Percentiles rank a stretch among this genome's conserved stretches.
phyloP scores from a whole-genome alignment of 1,140 invertebrate species.

The Aphelenchoides fujianensis region DNA sequence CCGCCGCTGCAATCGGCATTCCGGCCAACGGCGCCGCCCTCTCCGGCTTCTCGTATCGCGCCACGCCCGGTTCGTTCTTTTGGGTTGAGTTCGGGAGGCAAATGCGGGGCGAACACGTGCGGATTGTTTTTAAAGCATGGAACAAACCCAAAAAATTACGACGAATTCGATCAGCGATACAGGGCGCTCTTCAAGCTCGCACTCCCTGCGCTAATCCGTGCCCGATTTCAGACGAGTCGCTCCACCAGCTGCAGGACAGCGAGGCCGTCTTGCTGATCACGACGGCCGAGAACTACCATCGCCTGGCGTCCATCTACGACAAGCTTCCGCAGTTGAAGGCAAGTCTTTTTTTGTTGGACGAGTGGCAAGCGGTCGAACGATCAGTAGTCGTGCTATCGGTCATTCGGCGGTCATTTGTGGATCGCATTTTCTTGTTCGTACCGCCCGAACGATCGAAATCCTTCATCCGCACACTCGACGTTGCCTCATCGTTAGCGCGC shows the following conservation, averaged over 20 bases:
- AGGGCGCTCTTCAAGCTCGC: too few species aligned
- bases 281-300: background rate
- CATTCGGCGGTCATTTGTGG: too few species aligned
- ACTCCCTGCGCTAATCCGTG: background rate
- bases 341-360: background rate
- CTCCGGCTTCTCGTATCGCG: background rate
- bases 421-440: too few species aligned
- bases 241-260: background rate
- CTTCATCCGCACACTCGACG: too few species aligned
- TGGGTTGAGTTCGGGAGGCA: background rate
- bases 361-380: too few species aligned
- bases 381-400: too few species aligned
- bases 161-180: too few species aligned
- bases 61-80: conserved; percentile 13
- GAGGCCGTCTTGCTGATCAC: background rate
- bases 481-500: too few species aligned
- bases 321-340: conserved; percentile 1
- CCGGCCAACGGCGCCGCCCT: background rate
- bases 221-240: conserved; percentile 5
- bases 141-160: background rate
- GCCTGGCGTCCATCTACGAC: background rate
- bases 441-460: too few species aligned
- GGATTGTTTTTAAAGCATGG: too few species aligned
- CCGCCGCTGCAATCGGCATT: background rate
- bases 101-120: too few species aligned